Conservation (phyloP, 2,113 vertebrate species). For the Paratilapia polleni region DNA sequence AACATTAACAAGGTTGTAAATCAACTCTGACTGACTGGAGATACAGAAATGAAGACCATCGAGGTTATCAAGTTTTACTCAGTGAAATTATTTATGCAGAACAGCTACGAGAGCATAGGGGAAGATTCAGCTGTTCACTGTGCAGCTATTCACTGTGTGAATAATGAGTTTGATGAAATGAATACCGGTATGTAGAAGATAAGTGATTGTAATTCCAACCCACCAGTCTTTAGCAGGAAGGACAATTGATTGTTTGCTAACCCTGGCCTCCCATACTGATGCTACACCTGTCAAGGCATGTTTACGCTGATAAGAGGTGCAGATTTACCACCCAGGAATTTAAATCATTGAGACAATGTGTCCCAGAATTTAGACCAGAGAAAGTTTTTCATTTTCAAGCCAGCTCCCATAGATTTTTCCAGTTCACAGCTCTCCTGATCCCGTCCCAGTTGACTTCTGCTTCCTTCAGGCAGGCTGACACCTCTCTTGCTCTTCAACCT, state of each 20-base stretch:
- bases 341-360: not conserved
- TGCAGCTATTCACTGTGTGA: not conserved
- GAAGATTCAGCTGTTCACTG: not conserved
- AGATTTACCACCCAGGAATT: not conserved
- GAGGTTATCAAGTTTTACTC: not conserved
- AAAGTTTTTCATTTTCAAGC: not conserved
- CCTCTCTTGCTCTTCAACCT: not conserved
- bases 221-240: not conserved
- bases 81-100: not conserved
- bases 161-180: constrained; percentile 1
- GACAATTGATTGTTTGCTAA: constrained; percentile 9
- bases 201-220: constrained; percentile 5
- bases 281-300: constrained; percentile 1
- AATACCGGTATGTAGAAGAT: not conserved
- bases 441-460: not conserved
- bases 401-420: not conserved
- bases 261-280: constrained; percentile 3
- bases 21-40: constrained; percentile 45
- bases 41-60: constrained; percentile 13
- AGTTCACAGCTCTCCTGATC: not conserved
- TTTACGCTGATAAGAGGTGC: not conserved
- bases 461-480: not conserved
- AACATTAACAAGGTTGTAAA: constrained; percentile 39
- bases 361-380: not conserved
- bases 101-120: not conserved